phyloP scores from a whole-genome alignment of 2,888 invertebrate species.

The Fragum whitleyi region DNA sequence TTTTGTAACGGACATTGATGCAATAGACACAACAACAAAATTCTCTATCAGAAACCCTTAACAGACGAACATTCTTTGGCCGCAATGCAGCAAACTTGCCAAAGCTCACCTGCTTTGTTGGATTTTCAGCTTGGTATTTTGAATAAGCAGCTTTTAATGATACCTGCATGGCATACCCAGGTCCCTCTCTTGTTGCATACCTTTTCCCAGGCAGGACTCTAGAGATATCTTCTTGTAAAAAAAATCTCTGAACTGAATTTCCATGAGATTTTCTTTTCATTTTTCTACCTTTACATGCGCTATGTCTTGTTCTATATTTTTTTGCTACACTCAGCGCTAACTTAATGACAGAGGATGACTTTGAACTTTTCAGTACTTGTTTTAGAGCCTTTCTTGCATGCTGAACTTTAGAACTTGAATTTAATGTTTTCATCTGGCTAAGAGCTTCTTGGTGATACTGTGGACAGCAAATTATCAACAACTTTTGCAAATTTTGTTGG shows the following conservation, averaged over 20 bases:
- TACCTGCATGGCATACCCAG: constrained; percentile 41
- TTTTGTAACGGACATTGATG: constrained; percentile 44
- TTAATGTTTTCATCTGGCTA: constrained; percentile 37
- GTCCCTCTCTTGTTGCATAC: constrained; percentile 45
- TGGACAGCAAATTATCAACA: constrained; percentile 34
- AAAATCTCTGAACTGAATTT: constrained; percentile 38
- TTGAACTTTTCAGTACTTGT: constrained; percentile 41
- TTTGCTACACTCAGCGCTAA: constrained; percentile 29
- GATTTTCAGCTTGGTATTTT: constrained; percentile 38
- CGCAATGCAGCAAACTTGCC: constrained; percentile 49
- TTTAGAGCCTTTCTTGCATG: constrained; percentile 42
- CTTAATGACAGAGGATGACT: constrained; percentile 27
- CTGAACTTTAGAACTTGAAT: constrained; percentile 34
- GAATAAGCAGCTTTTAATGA: constrained; percentile 41
- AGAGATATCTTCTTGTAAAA: constrained; percentile 39
- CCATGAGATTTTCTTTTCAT: constrained; percentile 35
- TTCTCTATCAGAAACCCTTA: constrained; percentile 33
- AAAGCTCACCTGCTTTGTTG: constrained; percentile 36
- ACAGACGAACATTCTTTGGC: constrained; percentile 41
- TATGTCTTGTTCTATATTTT: constrained; percentile 42
- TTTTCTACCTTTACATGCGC: constrained; percentile 32
- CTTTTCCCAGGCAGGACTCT: constrained; percentile 42
- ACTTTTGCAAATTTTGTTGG: constrained; percentile 51
- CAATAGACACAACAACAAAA: constrained; percentile 48
- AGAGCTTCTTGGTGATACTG: constrained; percentile 50